Conservation (phyloP, 2,113 vertebrate species). For the Anguilla rostrata region DNA sequence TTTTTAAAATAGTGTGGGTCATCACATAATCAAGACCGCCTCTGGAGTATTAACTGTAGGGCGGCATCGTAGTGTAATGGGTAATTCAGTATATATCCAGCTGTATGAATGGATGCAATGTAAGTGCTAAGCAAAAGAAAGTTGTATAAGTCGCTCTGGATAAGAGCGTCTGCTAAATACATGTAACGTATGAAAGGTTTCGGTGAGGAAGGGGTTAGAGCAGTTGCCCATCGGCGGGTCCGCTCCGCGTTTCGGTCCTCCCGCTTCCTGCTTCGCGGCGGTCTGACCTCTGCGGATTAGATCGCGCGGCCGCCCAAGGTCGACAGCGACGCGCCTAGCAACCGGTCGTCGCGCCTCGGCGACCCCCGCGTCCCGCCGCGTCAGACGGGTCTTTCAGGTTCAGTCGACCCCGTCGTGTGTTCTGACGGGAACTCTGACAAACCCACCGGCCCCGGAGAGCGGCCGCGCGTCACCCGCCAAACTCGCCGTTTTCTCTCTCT, state of each 20-base stretch:
- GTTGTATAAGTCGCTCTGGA: no score
- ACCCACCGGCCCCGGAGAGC: background rate
- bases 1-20: no score
- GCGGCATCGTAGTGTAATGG: no score
- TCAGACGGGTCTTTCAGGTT: constrained; percentile 16
- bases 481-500: background rate
- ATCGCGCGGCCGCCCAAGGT: constrained; percentile 23
- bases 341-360: constrained; percentile 33
- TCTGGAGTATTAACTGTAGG: background rate
- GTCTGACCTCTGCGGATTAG: background rate
- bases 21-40: background rate
- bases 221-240: background rate
- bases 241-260: background rate
- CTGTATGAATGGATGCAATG: no score
- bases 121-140: no score
- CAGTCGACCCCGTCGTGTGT: constrained; percentile 8
- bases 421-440: constrained; percentile 21
- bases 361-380: background rate
- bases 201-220: background rate
- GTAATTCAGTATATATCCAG: no score
- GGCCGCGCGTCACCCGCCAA: background rate
- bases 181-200: background rate
- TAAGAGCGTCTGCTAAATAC: no score
- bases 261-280: background rate
- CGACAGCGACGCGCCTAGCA: constrained; percentile 31